phyloP scores from a whole-genome alignment of 1,140 invertebrate genomes.

The Lycorma delicatula region DNA sequence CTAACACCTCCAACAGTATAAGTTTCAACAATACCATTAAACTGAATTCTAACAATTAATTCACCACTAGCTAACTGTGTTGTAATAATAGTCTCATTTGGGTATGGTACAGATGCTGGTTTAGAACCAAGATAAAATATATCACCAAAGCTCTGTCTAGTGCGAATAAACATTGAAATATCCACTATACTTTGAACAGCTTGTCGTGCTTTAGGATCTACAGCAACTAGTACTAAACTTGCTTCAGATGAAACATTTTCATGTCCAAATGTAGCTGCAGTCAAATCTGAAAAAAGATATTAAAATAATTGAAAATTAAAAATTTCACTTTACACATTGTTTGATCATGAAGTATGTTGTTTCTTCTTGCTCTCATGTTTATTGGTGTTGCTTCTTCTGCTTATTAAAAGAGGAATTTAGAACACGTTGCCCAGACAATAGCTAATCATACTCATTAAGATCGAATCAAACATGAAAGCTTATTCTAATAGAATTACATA shows the following conservation, averaged over 20 bases:
- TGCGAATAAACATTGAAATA: slow-evolving; percentile 87
- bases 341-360: too few species aligned
- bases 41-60: slow-evolving; percentile 65
- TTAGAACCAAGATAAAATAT: slow-evolving; percentile 82
- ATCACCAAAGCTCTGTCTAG: slow-evolving; percentile 68
- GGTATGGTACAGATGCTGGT: slow-evolving; percentile 36
- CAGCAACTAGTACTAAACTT: slow-evolving; percentile 61
- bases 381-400: too few species aligned
- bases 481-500: too few species aligned
- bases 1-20: slow-evolving; percentile 73
- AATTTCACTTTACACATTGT: too few species aligned
- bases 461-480: too few species aligned
- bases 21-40: slow-evolving; percentile 67
- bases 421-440: too few species aligned
- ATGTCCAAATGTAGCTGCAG: slow-evolving; percentile 83
- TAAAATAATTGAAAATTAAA: too few species aligned
- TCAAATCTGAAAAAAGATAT: slow-evolving; percentile 58
- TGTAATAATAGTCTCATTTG: slow-evolving; percentile 61
- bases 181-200: slow-evolving; percentile 70
- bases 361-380: too few species aligned
- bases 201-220: slow-evolving; percentile 53
- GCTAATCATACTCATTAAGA: too few species aligned
- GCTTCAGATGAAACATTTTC: slow-evolving; percentile 55
- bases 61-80: slow-evolving; percentile 69
- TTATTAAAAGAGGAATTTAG: too few species aligned